phyloP scores from a whole-genome alignment of 2,113 vertebrate species.

The Baryphthengus martii region DNA sequence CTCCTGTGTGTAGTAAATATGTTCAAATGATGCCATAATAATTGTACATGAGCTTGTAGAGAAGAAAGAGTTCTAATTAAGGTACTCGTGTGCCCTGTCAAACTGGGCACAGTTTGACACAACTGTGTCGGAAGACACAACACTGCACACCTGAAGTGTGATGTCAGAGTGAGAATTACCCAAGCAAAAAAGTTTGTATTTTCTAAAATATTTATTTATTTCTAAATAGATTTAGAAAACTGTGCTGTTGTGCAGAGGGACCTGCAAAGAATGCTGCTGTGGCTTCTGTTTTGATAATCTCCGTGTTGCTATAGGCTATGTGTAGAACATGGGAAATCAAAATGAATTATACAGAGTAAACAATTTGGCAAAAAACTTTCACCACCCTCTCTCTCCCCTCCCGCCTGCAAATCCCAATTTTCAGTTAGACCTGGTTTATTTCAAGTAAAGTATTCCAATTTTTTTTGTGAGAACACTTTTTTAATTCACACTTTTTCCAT shows the following conservation, averaged over 20 bases:
- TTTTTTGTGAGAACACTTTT: neutral
- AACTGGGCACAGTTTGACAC: neutral
- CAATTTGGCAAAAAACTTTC: neutral
- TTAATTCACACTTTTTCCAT: neutral
- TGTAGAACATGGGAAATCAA: conserved; percentile 2
- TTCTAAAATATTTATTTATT: neutral
- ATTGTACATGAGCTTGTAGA: neutral
- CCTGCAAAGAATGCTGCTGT: neutral
- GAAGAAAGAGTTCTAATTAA: neutral
- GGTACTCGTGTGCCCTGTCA: neutral
- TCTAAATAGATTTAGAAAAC: neutral
- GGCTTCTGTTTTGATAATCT: neutral
- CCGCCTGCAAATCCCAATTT: neutral
- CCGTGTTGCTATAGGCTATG: neutral
- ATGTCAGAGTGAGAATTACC: conserved; percentile 1
- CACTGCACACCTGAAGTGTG: neutral
- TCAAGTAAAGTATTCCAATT: neutral
- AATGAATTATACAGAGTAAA: neutral
- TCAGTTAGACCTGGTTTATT: neutral
- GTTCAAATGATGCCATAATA: neutral
- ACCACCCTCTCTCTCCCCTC: too few relatives aligned
- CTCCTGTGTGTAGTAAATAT: neutral
- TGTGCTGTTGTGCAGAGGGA: neutral
- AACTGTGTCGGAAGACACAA: neutral
- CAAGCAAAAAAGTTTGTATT: neutral